phyloP scores from a whole-genome alignment of 2,113 vertebrate genomes.

The Cardinalis cardinalis region DNA sequence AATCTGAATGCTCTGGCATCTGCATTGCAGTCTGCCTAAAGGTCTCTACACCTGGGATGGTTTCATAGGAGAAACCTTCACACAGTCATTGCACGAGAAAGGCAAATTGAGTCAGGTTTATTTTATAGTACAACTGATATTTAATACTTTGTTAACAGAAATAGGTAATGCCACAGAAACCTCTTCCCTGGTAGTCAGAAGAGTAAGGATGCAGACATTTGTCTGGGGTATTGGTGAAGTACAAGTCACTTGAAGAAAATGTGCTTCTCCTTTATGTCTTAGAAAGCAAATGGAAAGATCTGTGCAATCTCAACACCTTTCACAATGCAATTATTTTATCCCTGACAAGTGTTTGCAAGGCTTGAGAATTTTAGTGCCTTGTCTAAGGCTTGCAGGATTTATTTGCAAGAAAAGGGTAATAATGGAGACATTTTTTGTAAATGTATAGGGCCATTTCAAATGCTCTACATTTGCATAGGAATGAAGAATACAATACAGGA shows the following conservation, averaged over 20 bases:
- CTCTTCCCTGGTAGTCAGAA: background rate
- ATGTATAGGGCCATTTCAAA: background rate
- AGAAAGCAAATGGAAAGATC: background rate
- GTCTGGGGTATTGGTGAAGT: background rate
- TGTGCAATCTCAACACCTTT: background rate
- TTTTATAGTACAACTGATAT: background rate
- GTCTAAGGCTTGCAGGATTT: background rate
- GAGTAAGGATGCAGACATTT: background rate
- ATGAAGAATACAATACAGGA: background rate
- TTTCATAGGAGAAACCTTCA: background rate
- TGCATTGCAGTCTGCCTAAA: background rate
- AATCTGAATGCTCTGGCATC: background rate
- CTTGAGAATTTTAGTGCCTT: background rate
- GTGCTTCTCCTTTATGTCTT: background rate
- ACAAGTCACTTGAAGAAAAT: background rate
- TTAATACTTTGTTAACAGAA: background rate
- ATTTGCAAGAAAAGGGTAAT: background rate
- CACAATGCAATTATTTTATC: background rate
- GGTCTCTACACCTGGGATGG: background rate
- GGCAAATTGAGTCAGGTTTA: background rate
- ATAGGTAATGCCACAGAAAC: background rate
- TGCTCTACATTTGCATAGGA: background rate
- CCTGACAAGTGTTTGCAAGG: background rate
- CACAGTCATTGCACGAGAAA: background rate
- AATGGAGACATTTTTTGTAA: background rate